Conservation (phyloP, 1,140 invertebrate species). For the Trachymyrmex septentrionalis region DNA sequence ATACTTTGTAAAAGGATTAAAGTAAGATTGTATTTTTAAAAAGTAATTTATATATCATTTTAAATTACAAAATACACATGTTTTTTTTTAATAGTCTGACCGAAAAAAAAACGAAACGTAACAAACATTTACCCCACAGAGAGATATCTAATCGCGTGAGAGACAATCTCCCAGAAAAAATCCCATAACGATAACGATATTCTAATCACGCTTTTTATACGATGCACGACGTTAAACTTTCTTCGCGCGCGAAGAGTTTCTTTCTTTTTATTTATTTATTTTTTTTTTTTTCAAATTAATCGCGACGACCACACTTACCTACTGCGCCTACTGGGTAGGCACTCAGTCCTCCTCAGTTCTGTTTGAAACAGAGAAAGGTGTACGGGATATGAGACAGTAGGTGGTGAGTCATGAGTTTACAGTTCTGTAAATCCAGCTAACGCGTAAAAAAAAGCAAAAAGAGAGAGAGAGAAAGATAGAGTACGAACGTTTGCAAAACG, state of each 20-base stretch:
- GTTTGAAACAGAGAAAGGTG: slow-evolving; percentile 86
- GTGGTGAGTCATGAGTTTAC: slow-evolving; percentile 80
- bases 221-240: slow-evolving; percentile 37
- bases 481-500: slow-evolving; percentile 72
- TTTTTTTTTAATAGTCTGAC: not conserved
- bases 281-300: slow-evolving; percentile 78
- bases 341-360: slow-evolving; percentile 86
- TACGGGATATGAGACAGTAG: slow-evolving; percentile 85
- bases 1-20: not conserved
- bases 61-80: not conserved
- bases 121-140: slow-evolving; percentile 77
- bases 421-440: slow-evolving; percentile 76
- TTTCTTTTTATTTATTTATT: not conserved
- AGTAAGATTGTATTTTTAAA: not conserved
- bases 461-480: slow-evolving; percentile 45
- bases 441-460: slow-evolving; percentile 62
- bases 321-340: slow-evolving; percentile 84
- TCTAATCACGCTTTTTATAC: slow-evolving; percentile 5
- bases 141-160: slow-evolving; percentile 54
- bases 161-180: slow-evolving; percentile 62
- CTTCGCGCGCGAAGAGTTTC: slow-evolving; percentile 44
- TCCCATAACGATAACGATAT: slow-evolving; percentile 12
- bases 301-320: slow-evolving; percentile 85
- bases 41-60: slow-evolving; percentile 14
- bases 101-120: slow-evolving; percentile 40